A percentile compares a stretch with the other conserved stretches of the same genome.
Evolutionary conservation across 2,888 invertebrate genomes (phyloP).

Genomic region (Rosalia funebris): DNA sequence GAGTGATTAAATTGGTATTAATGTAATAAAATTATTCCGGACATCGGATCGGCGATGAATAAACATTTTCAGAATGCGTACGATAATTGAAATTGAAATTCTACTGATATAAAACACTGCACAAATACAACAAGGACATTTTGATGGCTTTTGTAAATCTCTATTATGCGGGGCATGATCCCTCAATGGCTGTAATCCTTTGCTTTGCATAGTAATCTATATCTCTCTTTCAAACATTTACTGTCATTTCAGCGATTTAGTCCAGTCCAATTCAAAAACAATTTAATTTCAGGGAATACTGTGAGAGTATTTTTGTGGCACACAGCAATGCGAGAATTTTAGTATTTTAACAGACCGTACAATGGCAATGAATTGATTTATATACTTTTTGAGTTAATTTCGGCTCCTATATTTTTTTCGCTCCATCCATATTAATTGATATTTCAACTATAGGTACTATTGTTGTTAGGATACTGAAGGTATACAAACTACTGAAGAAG

Average conservation of each 20-base stretch:
- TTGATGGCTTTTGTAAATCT: constrained; percentile 46
- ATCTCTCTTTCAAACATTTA: constrained; percentile 55
- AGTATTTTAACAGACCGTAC: neutral
- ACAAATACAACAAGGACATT: constrained; percentile 51
- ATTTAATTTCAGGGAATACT: constrained; percentile 54
- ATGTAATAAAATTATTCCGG: constrained; percentile 33
- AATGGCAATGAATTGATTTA: no score
- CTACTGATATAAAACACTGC: constrained; percentile 50
- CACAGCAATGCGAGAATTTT: neutral
- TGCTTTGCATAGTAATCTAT: constrained; percentile 56
- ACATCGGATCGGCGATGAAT: constrained; percentile 35
- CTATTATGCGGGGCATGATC: constrained; percentile 51
- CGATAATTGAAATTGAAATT: constrained; percentile 48
- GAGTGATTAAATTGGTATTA: constrained; percentile 27
- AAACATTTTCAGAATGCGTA: constrained; percentile 33
- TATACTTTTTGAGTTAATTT: no score
- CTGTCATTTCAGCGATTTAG: constrained; percentile 57
- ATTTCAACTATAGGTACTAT: no score
- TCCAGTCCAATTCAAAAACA: constrained; percentile 54
- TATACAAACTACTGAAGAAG: no score
- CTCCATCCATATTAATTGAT: no score
- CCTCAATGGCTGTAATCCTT: constrained; percentile 46
- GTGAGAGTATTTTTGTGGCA: neutral
- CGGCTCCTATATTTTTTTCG: no score
- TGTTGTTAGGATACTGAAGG: no score